Evolutionary conservation across 2,113 vertebrate species (phyloP).

Genomic region (Danio rerio): GRCz12tu NC_133183.1:49430501-49431000

Average conservation of each 20-base stretch:
- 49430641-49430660: too few species aligned
- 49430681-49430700: too few species aligned
- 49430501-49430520: too few species aligned
- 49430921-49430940: conserved; percentile 12
- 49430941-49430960: conserved; percentile 14
- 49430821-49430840: conserved; percentile 3
- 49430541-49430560: too few species aligned
- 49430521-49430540: too few species aligned
- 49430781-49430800: not conserved
- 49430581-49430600: too few species aligned
- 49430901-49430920: conserved; percentile 1
- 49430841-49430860: conserved; percentile 6
- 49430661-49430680: too few species aligned
- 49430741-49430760: not conserved
- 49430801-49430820: not conserved
- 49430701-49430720: too few species aligned
- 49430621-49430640: too few species aligned
- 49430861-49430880: conserved; percentile 1
- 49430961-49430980: conserved; percentile 4
- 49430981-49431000: conserved; percentile 13
- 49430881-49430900: conserved; percentile 14
- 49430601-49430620: too few species aligned
- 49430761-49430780: not conserved
- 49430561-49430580: too few species aligned
- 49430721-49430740: too few species aligned